These are phyloP conservation scores for Medauroidea extradentata DNA, from an alignment of 1,140 invertebrate genomes.

Conservation along the genomic window DNA sequence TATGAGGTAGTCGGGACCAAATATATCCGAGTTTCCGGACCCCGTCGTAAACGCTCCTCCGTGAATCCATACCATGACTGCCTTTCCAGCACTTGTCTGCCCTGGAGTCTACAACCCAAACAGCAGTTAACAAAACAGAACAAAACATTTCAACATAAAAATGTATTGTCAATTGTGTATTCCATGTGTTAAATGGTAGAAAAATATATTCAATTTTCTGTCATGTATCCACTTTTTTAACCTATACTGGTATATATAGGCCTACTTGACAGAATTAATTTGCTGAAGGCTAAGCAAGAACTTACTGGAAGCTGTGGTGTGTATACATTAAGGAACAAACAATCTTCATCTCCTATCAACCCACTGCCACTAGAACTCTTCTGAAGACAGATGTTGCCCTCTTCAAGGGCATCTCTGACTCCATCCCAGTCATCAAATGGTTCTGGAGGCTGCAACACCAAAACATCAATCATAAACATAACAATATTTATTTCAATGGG, in stretches of 20 bases:
- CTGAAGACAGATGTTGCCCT: constrained; percentile 31
- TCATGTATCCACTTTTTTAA: no score
- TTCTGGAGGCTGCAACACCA: constrained; percentile 17
- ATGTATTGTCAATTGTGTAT: no score
- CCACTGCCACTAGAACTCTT: constrained; percentile 22
- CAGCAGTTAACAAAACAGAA: no score
- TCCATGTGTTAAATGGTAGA: no score
- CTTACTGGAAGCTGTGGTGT: background rate
- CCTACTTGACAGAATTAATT: no score
- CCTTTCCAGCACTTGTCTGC: background rate
- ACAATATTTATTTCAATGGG: no score
- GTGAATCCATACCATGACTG: constrained; percentile 76
- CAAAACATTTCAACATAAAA: no score
- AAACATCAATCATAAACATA: no score
- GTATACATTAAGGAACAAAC: constrained; percentile 28
- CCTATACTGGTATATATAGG: no score
- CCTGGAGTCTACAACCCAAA: no score
- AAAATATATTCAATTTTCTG: no score
- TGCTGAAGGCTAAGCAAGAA: no score
- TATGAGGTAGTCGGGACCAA: constrained; percentile 61
- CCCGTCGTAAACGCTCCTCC: constrained; percentile 66
- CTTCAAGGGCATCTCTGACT: constrained; percentile 23
- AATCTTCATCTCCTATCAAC: constrained; percentile 31
- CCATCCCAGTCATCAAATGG: constrained; percentile 27
- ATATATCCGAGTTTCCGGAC: constrained; percentile 52